These are phyloP conservation scores for Deroplatys truncata DNA, from an alignment of 2,888 invertebrate species.

Conservation along the genomic window DNA sequence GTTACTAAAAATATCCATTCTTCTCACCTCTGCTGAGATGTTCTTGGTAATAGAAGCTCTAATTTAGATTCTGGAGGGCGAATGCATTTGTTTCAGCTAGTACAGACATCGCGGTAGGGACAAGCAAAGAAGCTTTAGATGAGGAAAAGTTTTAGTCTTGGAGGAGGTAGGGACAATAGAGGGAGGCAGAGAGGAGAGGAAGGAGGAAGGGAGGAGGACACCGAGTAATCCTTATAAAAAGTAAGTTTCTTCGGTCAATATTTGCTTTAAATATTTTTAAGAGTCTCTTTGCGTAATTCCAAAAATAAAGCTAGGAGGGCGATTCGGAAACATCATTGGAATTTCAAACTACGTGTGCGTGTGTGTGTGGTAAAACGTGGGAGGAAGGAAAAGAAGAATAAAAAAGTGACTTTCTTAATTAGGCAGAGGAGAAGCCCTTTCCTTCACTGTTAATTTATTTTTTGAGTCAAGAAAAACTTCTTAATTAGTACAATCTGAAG, in stretches of 20 bases:
- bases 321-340: slow-evolving; percentile 4
- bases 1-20: too few species aligned
- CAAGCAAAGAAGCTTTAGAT: not conserved
- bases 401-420: slow-evolving; percentile 20
- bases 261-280: slow-evolving; percentile 22
- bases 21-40: too few species aligned
- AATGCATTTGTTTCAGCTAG: not conserved
- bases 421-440: slow-evolving; percentile 6
- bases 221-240: slow-evolving; percentile 2
- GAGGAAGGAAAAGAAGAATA: not conserved
- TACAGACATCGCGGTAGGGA: not conserved
- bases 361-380: not conserved
- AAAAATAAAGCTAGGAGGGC: not conserved
- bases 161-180: not conserved
- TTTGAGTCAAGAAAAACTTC: not conserved
- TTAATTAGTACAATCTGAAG: slow-evolving; percentile 8
- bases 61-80: not conserved
- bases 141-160: not conserved
- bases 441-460: slow-evolving; percentile 17
- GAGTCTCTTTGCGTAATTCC: slow-evolving; percentile 8
- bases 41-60: too few species aligned
- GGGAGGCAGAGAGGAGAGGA: not conserved
- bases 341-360: not conserved
- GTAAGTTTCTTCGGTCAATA: slow-evolving; percentile 16
- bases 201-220: not conserved